Evolutionary conservation across 2,113 vertebrate genomes (phyloP), one percentile per base, ranked within the genome.

Genomic region (Atlantisia rogersi): DNA sequence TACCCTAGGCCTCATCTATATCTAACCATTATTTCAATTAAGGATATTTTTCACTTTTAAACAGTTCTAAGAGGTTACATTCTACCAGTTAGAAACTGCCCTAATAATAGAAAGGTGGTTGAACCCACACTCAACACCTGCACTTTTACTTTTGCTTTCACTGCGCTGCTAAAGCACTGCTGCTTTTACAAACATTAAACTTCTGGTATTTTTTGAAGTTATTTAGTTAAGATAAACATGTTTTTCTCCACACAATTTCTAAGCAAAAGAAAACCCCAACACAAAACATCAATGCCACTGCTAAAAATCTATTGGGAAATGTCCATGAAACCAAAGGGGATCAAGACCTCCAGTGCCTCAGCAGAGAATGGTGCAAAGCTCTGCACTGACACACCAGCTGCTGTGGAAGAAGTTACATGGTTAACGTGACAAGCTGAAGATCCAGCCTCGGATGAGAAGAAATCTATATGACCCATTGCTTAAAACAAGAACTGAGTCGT

Each of bases 401-500:
- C 50, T 62, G 37, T 22, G 50, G 74, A 75, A 77, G 86, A 82
- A 88, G 59, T 82, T 86, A 59, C 40, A 82, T 59, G n/a, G 81
- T 65, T 89, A 88, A 89, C 5, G 6, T 25, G 60, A 76, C 58
- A 82, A 76, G 40, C 58, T 87, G 86, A 84, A 95, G 65, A 69
- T 91, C 58, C 90, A 69, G 37, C 46, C 18, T 59, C 2, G 3
- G 55, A 52, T 35, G 46, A 89, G 59, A 71, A 50, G 86, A 92
- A 87, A 91, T 16, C 40, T 82, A 29, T 82, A 29, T 39, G 76
- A 87, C 29, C 74, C 86, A 88, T 1, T 84, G 59, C 55, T 29
- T 40, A 88, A 84, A 92, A 82, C 16, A 84, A 92, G 73, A 94
- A 92, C 74, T 50, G 59, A 92, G 42, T 67, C 82, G 58, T 15